Conservation (phyloP, 2,888 invertebrate genomes). For the Diaperis boleti region DNA sequence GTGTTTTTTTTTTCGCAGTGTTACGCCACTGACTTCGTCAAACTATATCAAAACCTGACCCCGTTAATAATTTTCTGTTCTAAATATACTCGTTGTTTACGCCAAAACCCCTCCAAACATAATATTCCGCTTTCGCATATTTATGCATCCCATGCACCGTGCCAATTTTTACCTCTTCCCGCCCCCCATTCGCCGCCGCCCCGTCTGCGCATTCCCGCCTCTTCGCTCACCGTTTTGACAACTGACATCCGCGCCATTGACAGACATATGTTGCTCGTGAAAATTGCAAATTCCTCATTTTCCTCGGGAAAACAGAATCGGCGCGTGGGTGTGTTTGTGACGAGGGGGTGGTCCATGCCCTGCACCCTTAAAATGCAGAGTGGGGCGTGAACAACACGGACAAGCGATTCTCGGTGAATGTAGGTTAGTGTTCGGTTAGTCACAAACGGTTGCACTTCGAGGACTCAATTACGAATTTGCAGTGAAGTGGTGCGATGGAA, state of each 20-base stretch:
- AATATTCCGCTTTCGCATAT: neutral
- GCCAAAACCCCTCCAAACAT: neutral
- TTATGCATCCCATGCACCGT: neutral
- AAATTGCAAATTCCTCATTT: neutral
- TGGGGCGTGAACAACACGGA: neutral
- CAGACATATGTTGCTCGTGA: no score
- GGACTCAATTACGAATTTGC: constrained; percentile 11
- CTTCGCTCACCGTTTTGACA: neutral
- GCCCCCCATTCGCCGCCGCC: neutral
- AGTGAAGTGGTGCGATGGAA: no score
- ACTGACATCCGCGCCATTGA: neutral
- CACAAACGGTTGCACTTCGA: constrained; percentile 8
- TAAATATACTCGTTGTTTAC: neutral
- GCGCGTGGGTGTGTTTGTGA: neutral
- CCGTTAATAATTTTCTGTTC: no score
- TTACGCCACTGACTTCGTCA: no score
- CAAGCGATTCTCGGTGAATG: constrained; percentile 20
- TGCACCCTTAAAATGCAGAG: constrained; percentile 1
- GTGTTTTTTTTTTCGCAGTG: no score
- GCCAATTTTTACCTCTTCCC: neutral
- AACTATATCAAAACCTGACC: no score
- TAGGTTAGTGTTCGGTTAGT: constrained; percentile 23
- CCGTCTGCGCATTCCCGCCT: neutral
- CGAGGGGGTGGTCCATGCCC: neutral
- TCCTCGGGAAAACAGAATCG: neutral